Base-by-base conservation (phyloP, 1,140 invertebrate genomes). In the Tetragnatha versicolor region DNA sequence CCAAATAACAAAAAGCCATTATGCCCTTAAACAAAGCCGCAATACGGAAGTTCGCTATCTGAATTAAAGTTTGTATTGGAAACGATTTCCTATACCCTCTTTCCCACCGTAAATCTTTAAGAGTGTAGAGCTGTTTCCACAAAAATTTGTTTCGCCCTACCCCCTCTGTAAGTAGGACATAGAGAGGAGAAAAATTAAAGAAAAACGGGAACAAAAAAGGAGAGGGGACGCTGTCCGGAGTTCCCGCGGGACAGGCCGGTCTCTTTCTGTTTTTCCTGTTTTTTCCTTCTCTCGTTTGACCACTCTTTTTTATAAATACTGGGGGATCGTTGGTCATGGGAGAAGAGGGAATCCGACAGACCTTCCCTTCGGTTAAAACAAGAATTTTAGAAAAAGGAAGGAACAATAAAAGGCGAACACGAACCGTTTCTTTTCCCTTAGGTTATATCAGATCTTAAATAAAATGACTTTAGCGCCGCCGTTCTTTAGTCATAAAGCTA, bases 41-140 rank as follows among this genome's bases (percentile, higher is more conserved):
- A 75, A 55, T 49, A 47, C 45, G 22, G 42, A 14, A 42, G 29
- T 45, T 60, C 22, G 12, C 65, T 22, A 33, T 39, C 39, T 22
- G 60, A 55, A 20, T 49, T 66, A 4, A 65, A 77, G 58, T 65
- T 53, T 63, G 73, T 63, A 61, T 75, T 29, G 72, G 25, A 60
- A 75, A 75, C 72, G 72, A 77, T 77, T 77, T 77, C 73, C 73
- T 77, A 77, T 77, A 65, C 37, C 53, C 22, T 65, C 66, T 76
- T 65, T 61, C 35, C 45, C 60, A 39, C 45, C 42, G 45, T 75
- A 61, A 33, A 75, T 63, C 72, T 75, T 68, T n/a, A n/a, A 42
- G 68, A 42, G 25, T 33, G 39, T 45, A 51, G 35, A 51, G 42
- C 42, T 42, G 31, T 53, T 77, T 53, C 47, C 35, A 37, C 47